Evolutionary conservation across 1,140 invertebrate species (phyloP).

Genomic region (Steinernema khuongi): DNA sequence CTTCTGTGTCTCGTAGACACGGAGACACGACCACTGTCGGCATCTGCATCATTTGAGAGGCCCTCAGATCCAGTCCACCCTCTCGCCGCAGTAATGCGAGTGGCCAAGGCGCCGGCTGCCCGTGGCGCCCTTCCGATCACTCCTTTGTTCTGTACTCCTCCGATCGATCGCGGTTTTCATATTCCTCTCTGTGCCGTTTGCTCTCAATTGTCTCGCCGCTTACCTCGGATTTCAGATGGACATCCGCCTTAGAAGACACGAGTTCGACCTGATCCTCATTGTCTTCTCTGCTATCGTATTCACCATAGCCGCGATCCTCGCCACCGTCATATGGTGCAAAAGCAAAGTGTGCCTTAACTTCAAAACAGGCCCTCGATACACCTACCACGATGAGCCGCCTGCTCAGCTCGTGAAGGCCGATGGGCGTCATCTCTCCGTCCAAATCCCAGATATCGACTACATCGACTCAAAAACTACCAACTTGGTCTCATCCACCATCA

Average conservation of each 20-base stretch:
- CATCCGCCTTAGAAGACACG: background rate
- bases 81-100: background rate
- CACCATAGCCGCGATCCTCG: background rate
- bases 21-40: no score
- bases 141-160: no score
- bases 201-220: background rate
- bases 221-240: background rate
- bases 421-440: conserved; percentile 25
- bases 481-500: conserved; percentile 43
- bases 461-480: conserved; percentile 41
- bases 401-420: background rate
- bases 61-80: background rate
- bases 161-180: no score
- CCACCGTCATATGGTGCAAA: background rate
- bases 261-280: conserved; percentile 2
- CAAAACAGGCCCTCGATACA: background rate
- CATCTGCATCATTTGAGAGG: no score
- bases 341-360: conserved; percentile 4
- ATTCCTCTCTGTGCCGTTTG: background rate
- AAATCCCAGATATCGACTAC: conserved; percentile 40
- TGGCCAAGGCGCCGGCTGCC: background rate
- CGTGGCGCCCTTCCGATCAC: no score
- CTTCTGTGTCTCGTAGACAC: no score
- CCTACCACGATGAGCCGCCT: background rate
- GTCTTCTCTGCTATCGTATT: background rate